Percentiles rank a stretch among this genome's conserved stretches.
phyloP scores from a whole-genome alignment of 2,888 invertebrate genomes.

The Helleia helle region DNA sequence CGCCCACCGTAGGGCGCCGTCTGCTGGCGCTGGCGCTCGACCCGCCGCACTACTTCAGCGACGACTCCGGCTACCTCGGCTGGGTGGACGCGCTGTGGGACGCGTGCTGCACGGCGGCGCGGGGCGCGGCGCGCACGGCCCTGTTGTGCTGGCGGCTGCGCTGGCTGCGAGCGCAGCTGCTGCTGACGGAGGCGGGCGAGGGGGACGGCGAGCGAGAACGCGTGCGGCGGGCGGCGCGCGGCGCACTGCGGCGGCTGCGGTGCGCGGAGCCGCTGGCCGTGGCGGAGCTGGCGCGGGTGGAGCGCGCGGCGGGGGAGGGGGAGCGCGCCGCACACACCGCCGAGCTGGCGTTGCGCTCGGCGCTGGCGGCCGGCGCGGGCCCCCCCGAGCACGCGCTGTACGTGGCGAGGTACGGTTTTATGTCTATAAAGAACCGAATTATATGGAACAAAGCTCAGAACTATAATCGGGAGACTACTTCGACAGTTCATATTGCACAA shows the following conservation, averaged over 20 bases:
- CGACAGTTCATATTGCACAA: too few relatives aligned
- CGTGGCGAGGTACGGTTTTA: not conserved
- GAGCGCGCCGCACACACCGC: not conserved
- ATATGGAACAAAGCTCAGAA: too few relatives aligned
- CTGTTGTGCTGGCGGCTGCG: constrained; percentile 52
- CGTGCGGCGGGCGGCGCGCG: constrained; percentile 18
- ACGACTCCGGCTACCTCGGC: constrained; percentile 34
- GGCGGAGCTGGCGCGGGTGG: constrained; percentile 41
- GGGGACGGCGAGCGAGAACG: constrained; percentile 18
- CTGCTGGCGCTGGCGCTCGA: constrained; percentile 33
- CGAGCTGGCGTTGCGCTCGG: constrained; percentile 1
- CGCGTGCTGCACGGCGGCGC: constrained; percentile 25
- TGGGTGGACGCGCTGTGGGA: constrained; percentile 28
- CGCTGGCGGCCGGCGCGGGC: not conserved
- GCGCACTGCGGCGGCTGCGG: constrained; percentile 24
- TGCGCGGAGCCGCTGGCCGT: constrained; percentile 29
- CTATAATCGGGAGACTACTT: too few relatives aligned
- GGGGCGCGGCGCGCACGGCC: constrained; percentile 30
- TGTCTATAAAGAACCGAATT: too few relatives aligned
- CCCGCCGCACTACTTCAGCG: constrained; percentile 47
- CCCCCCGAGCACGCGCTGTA: constrained; percentile 1
- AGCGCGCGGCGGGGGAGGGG: constrained; percentile 24
- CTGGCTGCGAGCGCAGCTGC: constrained; percentile 40
- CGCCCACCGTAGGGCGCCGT: constrained; percentile 20
- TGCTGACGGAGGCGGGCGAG: constrained; percentile 25